These are phyloP conservation scores for Octodon degus DNA, from an alignment of 2,113 vertebrate species.

Conservation along the genomic window DNA sequence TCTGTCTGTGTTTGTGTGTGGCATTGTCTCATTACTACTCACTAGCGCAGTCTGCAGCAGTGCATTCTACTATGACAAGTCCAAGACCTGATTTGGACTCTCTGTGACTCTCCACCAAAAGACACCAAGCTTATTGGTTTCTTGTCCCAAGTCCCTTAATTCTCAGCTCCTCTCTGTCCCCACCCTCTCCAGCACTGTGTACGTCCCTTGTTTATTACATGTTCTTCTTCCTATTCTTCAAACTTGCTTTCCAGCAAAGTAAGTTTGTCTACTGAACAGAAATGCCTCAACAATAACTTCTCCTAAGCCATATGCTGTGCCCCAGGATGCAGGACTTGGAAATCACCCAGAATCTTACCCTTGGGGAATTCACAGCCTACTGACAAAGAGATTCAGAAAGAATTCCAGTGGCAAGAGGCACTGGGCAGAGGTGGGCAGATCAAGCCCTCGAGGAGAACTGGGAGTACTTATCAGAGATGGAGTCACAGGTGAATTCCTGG, in stretches of 20 bases:
- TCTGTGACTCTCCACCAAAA: neutral
- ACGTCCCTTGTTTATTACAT: neutral
- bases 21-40: neutral
- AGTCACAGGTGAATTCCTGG: neutral
- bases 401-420: neutral
- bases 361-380: neutral
- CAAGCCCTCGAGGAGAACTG: neutral
- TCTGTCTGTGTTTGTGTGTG: neutral
- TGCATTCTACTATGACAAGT: neutral
- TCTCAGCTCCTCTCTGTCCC: neutral
- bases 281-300: neutral
- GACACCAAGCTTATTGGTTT: neutral
- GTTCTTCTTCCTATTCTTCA: neutral
- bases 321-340: neutral
- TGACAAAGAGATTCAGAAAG: neutral
- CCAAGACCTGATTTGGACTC: neutral
- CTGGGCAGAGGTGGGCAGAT: neutral
- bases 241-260: conserved; percentile 19
- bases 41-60: neutral
- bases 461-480: neutral
- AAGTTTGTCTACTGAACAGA: neutral
- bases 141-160: accelerated
- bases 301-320: neutral
- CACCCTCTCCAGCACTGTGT: neutral
- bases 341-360: neutral